These are phyloP conservation scores for Drosophila diplacantha DNA, from an alignment of 2,888 invertebrate species.

Conservation along the genomic window DNA sequence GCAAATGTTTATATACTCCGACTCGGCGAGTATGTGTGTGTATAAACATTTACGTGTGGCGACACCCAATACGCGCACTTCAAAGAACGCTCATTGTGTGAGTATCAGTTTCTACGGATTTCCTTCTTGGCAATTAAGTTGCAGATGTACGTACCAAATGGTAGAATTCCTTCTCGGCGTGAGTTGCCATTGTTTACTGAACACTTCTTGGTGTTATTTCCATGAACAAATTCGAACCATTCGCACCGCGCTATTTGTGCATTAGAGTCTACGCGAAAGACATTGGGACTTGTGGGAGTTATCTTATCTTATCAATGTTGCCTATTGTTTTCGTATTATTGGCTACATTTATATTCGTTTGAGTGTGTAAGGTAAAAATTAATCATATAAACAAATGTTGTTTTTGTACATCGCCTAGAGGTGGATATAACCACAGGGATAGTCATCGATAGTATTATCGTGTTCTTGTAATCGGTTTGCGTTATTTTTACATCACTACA, in stretches of 20 bases:
- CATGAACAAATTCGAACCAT: constrained; percentile 36
- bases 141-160: constrained; percentile 55
- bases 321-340: constrained; percentile 37
- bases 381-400: constrained; percentile 35
- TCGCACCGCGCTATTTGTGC: constrained; percentile 36
- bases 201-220: constrained; percentile 17
- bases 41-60: constrained; percentile 2
- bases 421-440: neutral
- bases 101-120: constrained; percentile 1
- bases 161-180: constrained; percentile 61
- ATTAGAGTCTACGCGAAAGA: constrained; percentile 29
- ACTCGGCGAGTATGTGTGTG: constrained; percentile 1
- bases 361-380: constrained; percentile 27
- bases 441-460: constrained; percentile 1
- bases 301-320: constrained; percentile 46
- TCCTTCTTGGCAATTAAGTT: neutral
- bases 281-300: constrained; percentile 28
- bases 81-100: constrained; percentile 2
- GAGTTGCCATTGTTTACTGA: constrained; percentile 54
- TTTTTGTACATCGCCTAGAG: constrained; percentile 22
- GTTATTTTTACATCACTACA: neutral
- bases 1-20: constrained; percentile 13
- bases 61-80: constrained; percentile 8
- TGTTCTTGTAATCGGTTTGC: neutral
- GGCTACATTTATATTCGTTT: constrained; percentile 24